These are phyloP conservation scores for Coendou prehensilis DNA, from an alignment of 2,797 vertebrate species.

Conservation along the genomic window DNA sequence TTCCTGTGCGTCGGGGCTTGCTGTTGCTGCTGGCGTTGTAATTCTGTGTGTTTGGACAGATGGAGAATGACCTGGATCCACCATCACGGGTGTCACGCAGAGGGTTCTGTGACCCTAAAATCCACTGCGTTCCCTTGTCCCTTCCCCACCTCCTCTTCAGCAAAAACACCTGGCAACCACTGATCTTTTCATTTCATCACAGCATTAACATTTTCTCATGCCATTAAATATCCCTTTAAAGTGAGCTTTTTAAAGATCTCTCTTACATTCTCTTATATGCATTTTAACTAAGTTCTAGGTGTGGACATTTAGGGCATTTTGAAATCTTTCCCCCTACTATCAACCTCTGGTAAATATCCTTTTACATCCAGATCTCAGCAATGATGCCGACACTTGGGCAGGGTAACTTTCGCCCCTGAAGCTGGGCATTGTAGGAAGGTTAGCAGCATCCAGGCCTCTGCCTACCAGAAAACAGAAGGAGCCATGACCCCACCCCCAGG, in stretches of 20 bases:
- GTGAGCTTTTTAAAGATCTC: not conserved
- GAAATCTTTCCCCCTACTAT: not conserved
- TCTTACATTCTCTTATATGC: not conserved
- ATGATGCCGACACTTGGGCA: too few relatives aligned
- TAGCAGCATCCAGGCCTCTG: not conserved
- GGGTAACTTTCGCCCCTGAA: not conserved
- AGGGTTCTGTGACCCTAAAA: not conserved
- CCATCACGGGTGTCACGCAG: rapidly evolving
- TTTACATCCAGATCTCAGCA: too few relatives aligned
- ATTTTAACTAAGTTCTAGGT: not conserved
- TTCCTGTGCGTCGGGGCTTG: rapidly evolving
- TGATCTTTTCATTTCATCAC: not conserved
- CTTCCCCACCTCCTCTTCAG: rapidly evolving
- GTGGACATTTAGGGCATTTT: not conserved
- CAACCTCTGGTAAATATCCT: rapidly evolving
- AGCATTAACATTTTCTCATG: not conserved
- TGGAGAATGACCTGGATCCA: rapidly evolving
- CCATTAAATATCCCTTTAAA: not conserved
- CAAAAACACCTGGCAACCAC: rapidly evolving
- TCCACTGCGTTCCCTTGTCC: rapidly evolving
- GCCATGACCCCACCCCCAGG: rapidly evolving
- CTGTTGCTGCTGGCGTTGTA: rapidly evolving
- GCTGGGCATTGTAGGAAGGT: too few relatives aligned
- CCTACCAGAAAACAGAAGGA: not conserved
- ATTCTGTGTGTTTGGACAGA: not conserved